Base-by-base conservation (phyloP, 2,888 invertebrate genomes). In the Colostygia pectinataria region DNA sequence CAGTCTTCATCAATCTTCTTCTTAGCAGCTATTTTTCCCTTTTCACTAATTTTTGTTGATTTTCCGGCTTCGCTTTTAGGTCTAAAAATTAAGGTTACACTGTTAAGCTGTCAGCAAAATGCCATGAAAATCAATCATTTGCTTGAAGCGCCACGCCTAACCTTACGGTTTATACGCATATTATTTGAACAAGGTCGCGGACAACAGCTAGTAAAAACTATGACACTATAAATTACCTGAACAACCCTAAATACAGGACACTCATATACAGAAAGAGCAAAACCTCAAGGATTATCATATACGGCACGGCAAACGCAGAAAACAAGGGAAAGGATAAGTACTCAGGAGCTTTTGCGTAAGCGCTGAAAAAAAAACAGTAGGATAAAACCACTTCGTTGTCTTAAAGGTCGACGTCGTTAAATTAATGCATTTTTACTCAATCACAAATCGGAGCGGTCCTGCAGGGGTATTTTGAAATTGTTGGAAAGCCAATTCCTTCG, bases 291-390 rank as follows among this genome's bases (percentile, higher is more conserved):
- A 62, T 0, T 14, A 80, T 31, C 74, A 74, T 74, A 7, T 53
- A 59, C 0, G 77, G 75, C 6, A 77, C 9, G 5, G 68, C 40
- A 53, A 78, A 85, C 0, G 63, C 66, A 4, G 77, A 77, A 54
- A 74, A 85, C 25, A 52, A 45, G 0, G 79, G 78, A 48, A 85
- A 85, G 0, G 81, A 77, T 10, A 83, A 55, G 42, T 70, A 70
- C 48, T 84, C 95, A 0, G 92, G 82, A 2, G 90, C 83, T 0
- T 67, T 60, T 0, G 91, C 91, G 66, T 93, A 95, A 0, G 90
- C 77, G 2, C 93, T 92, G 73, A 18, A 64, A 61, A 12, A 8
- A n/a, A 32, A 36, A 18, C n/a, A n/a, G n/a, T n/a, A n/a, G n/a
- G n/a, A n/a, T n/a, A n/a, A n/a, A n/a, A n/a, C n/a, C n/a, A n/a